Percentiles rank a stretch among this genome's conserved stretches.
Evolutionary conservation across 1,140 invertebrate species (phyloP).

Genomic region (Drosophila micromelanica): DNA sequence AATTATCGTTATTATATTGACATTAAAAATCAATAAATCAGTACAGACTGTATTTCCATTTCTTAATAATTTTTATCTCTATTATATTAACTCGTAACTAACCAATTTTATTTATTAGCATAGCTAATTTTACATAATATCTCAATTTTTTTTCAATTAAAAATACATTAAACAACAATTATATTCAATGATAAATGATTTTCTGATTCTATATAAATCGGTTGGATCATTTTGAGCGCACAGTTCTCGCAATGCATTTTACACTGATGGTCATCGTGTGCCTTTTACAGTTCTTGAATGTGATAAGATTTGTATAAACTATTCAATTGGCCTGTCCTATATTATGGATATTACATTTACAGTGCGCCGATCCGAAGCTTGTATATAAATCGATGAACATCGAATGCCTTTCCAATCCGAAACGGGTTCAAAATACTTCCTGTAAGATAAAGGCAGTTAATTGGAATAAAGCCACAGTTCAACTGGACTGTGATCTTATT

Average conservation of each 20-base stretch:
- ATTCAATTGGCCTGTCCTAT: too few relatives aligned
- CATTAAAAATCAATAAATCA: too few relatives aligned
- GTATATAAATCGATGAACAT: slow-evolving; percentile 38
- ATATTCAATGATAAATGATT: background rate
- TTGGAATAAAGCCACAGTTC: slow-evolving; percentile 32
- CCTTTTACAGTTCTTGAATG: background rate
- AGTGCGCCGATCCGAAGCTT: slow-evolving; percentile 2
- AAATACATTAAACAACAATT: background rate
- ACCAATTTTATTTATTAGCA: too few relatives aligned
- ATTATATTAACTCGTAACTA: too few relatives aligned
- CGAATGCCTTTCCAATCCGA: slow-evolving; percentile 20
- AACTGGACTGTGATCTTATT: slow-evolving; percentile 36
- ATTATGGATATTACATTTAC: background rate
- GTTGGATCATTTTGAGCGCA: background rate
- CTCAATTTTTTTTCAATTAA: slow-evolving; percentile 1
- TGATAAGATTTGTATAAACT: background rate
- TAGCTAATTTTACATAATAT: too few relatives aligned
- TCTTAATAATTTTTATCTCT: too few relatives aligned
- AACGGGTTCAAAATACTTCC: slow-evolving; percentile 1
- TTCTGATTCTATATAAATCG: background rate
- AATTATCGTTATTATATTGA: too few relatives aligned
- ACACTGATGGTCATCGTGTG: background rate
- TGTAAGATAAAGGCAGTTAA: slow-evolving; percentile 35
- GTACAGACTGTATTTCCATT: too few relatives aligned
- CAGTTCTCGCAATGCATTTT: background rate